Percentiles rank a stretch among this genome's conserved stretches.
These are phyloP conservation scores for Pangasius sanitwongsei DNA, from an alignment of 2,797 vertebrate species.

Conservation along the genomic window DNA sequence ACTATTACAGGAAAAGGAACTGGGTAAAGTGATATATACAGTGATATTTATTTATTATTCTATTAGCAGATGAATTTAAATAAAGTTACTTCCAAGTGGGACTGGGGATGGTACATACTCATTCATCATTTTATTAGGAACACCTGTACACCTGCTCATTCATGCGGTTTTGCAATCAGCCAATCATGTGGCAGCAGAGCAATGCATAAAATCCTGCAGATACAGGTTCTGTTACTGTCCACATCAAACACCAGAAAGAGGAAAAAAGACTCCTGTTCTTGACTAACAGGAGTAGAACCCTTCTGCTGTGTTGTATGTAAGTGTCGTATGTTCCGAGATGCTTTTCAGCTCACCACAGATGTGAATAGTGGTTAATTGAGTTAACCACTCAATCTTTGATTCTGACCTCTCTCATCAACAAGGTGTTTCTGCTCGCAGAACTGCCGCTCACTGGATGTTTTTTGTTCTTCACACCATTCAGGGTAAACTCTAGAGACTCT, in stretches of 20 bases:
- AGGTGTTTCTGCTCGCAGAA: neutral
- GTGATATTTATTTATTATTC: neutral
- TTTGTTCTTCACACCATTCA: neutral
- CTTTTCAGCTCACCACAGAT: neutral
- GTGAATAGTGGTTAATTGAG: neutral
- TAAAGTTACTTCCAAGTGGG: neutral
- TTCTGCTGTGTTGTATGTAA: neutral
- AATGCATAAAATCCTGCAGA: neutral
- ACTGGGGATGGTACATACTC: neutral
- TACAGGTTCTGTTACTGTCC: neutral
- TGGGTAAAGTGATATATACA: slow-evolving; percentile 71
- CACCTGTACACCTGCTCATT: neutral
- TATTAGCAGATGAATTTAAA: neutral
- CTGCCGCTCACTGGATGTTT: neutral
- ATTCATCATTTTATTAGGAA: neutral
- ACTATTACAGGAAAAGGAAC: slow-evolving; percentile 88
- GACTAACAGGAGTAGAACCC: neutral
- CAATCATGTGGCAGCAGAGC: neutral
- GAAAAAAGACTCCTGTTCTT: neutral
- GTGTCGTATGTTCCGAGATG: neutral
- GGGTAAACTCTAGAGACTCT: neutral
- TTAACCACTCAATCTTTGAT: too few species aligned
- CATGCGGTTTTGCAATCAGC: neutral
- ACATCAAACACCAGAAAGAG: neutral
- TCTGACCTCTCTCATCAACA: neutral